phyloP scores from a whole-genome alignment of 2,797 vertebrate genomes.

The Nasua narica region DNA sequence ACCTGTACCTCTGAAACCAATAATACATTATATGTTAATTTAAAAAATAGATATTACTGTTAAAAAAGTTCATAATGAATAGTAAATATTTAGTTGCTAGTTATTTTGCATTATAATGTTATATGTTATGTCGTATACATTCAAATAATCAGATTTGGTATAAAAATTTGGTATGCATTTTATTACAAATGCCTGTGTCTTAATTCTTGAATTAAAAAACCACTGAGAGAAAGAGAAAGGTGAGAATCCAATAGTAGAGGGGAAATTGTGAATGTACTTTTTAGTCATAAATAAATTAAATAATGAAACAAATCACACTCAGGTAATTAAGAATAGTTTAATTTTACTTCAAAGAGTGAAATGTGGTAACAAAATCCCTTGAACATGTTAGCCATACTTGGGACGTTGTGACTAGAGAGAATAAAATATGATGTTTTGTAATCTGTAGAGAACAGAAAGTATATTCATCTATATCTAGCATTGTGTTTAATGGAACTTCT shows the following conservation, averaged over 20 bases:
- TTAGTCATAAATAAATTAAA: not conserved
- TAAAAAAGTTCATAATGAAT: not conserved
- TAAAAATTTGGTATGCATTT: not conserved
- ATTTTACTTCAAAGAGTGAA: not conserved
- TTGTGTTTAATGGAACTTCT: not conserved
- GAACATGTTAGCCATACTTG: not conserved
- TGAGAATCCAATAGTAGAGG: not conserved
- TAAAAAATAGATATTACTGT: not conserved
- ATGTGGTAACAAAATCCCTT: not conserved
- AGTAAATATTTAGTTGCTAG: not conserved
- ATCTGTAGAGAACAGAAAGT: not conserved
- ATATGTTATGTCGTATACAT: not conserved
- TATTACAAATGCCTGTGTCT: not conserved
- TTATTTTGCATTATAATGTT: not conserved
- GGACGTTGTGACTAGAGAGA: not conserved
- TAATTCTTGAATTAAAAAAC: constrained; percentile 13
- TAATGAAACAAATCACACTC: not conserved
- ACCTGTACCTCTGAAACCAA: too few relatives aligned
- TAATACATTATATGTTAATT: too few relatives aligned
- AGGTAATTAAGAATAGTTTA: not conserved
- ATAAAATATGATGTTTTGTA: not conserved
- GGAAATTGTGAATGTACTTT: not conserved
- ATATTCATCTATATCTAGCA: not conserved
- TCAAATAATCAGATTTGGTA: not conserved
- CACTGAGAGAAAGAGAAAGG: too few relatives aligned